Evolutionary conservation across 92 coral and sea anemone genomes (phyloP), one percentile per base, ranked within the genome.

Genomic region (Epizoanthus rinbou): DNA sequence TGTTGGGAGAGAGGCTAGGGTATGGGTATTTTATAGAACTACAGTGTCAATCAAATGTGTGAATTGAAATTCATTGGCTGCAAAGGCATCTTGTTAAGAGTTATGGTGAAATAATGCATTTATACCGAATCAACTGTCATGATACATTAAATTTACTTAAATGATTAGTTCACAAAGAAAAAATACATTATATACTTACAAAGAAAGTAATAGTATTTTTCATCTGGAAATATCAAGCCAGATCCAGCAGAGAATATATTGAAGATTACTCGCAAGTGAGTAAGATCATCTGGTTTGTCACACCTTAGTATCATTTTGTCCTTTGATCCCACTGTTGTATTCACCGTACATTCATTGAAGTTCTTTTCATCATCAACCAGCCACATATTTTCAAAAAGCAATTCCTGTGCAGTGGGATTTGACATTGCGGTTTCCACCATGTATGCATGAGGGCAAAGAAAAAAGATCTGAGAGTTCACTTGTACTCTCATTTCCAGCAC

Each of bases 341-440:
- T 50, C 54, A 78, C 69, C 7, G 33, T 21, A 22, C 82, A 78
- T 11, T 19, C 10, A 13, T 78, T 24, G 22, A 78, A 78, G 41
- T 31, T 15, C 6, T 23, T 2, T 63, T 78, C 25, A 43, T 78
- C 58, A 14, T 60, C 1, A 76, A 60, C 54, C 39, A 78, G 41
- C 82, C 82, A 78, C 18, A 78, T 58, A 15, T 78, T 78, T 45
- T 78, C 82, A 59, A 60, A 43, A 60, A 78, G 82, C 8, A 57
- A 43, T 19, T 78, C 82, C 56, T 63, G 67, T 19, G 82, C 39
- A 63, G 45, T 41, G 17, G 63, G 41, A 62, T 78, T 69, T 28
- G 23, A 8, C 24, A 78, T 41, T 0, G 71, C 43, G 16, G 62
- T 58, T 19, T 60, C 53, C 9, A 78, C 82, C 59, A 21, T 78